Conservation (phyloP, 1,140 invertebrate species). For the Bactericera cockerelli region DNA sequence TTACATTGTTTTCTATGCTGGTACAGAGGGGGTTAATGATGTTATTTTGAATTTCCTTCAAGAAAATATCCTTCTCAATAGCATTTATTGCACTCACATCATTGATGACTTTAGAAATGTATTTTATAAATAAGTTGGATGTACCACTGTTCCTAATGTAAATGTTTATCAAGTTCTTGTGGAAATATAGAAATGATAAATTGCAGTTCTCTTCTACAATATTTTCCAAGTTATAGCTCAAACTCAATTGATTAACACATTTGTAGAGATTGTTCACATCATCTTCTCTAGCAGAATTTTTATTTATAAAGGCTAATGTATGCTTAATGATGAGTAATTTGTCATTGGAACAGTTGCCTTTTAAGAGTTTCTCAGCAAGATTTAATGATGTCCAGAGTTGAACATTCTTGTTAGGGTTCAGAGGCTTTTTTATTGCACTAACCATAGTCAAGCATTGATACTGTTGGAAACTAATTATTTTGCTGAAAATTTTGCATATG, state of each 20-base stretch:
- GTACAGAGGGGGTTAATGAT: conserved; percentile 61
- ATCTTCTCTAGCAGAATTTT: not conserved
- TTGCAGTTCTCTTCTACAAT: not conserved
- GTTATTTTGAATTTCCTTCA: conserved; percentile 22
- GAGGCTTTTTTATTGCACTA: not conserved
- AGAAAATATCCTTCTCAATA: not conserved
- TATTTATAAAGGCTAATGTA: not conserved
- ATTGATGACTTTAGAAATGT: not conserved
- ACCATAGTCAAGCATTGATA: not conserved
- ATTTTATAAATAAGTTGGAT: not conserved
- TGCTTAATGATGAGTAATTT: conserved; percentile 5
- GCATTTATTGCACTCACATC: not conserved
- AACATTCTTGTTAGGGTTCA: not conserved
- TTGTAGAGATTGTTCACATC: not conserved
- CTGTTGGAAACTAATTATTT: not conserved
- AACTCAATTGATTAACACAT: not conserved
- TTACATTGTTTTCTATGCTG: conserved; percentile 77
- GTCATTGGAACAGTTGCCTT: not conserved
- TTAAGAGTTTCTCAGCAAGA: not conserved
- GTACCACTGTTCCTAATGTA: not conserved
- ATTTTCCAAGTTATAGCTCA: not conserved
- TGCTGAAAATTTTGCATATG: not conserved
- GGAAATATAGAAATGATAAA: conserved; percentile 3
- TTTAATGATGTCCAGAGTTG: not conserved
- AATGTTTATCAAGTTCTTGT: conserved; percentile 1